Base-by-base conservation (phyloP, 1,140 invertebrate species). In the Thaumatotibia leucotreta region DNA sequence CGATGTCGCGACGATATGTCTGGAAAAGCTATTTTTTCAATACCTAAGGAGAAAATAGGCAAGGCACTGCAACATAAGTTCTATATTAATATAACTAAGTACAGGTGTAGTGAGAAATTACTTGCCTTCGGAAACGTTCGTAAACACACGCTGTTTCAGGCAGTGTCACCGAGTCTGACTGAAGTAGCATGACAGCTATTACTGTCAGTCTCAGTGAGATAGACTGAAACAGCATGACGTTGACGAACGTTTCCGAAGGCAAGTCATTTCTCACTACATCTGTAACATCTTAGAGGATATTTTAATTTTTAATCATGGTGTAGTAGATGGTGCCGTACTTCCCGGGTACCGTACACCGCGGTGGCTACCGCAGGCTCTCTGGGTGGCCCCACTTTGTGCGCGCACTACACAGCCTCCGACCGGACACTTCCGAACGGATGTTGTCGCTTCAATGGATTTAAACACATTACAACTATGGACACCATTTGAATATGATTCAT, bases 381-480 rank as follows among this genome's bases (percentile, higher is more conserved):
- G 88, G 88, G 88, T 90, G 88, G 88, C 84, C 88, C 78, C 54
- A 74, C 79, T 75, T 64, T 68, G 64, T 66, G 65, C 67, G 65
- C 61, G 35, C 23, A 63, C 66, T 83, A 84, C 81, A 83, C 84
- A 86, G 76, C 27, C 65, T 65, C 66, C n/a, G n/a, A 65, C 73
- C 69, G 76, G 79, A 74, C 80, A 83, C 79, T 87, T 89, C 84
- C 84, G 80, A 68, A 76, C 83, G 84, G 83, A 87, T 82, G 79
- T 86, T 31, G 39, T 10, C 68, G 64, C 76, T 73, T 77, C 67
- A 24, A 63, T 64, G 23, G 45, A 11, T 65, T 66, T 67, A 49
- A 45, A 45, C 39, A 45, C 17, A 20, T 45, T 45, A 45, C 17
- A 45, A 45, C 20, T 45, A 45, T 8, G 8, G 9, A 14, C 2